Evolutionary conservation across 1,140 invertebrate species (phyloP), one percentile per base, ranked within the genome.

Genomic region (Leptinotarsa texana): DNA sequence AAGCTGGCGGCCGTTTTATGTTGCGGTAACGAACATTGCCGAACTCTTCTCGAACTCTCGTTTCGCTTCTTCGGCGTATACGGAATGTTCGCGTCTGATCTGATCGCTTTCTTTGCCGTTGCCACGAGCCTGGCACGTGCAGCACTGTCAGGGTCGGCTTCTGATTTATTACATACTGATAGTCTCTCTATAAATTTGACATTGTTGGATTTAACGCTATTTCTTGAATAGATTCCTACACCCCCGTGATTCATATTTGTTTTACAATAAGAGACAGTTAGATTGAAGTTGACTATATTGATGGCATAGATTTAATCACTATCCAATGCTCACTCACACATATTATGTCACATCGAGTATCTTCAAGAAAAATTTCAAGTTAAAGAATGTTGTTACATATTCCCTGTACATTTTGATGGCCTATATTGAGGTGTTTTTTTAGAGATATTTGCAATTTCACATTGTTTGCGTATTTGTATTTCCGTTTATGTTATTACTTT

Each of bases 241-340:
- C 3, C 21, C 3, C 21, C 21, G 15, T 21, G 24, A 65, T 22
- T 27, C 24, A n/a, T 65, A 24, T 65, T 65, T 65, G 1, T 27
- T 27, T 1, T 65, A 27, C 63, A 24, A 13, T 65, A 18, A 21
- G 63, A 65, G 24, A 0, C 24, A 15, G 63, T 65, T 27, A 65
- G n/a, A 65, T 18, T 65, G 13, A 65, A 65, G 15, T 65, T 11
- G 18, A 24, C 21, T 65, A 65, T 22, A 21, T 27, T 65, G 13
- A 24, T 65, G 18, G 63, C 18, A 22, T 13, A 0, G 13, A 65
- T 65, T 65, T 65, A 21, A 65, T 65, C 21, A 65, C 8, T 22
- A 11, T 27, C 21, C 63, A 65, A 27, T 65, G 63, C 63, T 18
- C 63, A 65, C 63, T 65, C 13, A 65, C 63, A 65, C 63, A 65